Conservation (phyloP, 2,888 invertebrate species). For the Xiphydria camelus region DNA sequence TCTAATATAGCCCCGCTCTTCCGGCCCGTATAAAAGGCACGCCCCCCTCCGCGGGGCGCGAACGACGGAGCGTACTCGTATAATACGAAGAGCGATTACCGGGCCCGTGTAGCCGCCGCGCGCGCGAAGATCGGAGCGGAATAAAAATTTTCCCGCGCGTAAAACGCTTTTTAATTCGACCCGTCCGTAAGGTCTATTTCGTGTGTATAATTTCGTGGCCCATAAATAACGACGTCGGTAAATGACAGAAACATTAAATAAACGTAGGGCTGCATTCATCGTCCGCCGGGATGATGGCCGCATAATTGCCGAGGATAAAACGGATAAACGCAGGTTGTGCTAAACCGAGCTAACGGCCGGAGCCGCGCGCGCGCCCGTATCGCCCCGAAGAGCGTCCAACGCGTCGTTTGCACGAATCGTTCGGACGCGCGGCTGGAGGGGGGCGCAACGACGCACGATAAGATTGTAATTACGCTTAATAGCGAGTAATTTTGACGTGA, state of each 20-base stretch:
- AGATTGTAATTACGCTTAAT: constrained; percentile 31
- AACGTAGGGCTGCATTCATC: constrained; percentile 7
- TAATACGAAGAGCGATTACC: not conserved
- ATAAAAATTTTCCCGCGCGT: not conserved
- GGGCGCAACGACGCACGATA: constrained; percentile 17
- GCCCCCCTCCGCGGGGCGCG: not conserved
- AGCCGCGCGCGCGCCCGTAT: constrained; percentile 7
- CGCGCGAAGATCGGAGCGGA: too few species aligned
- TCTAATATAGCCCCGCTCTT: too few species aligned
- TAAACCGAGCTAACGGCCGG: constrained; percentile 26
- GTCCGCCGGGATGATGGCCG: constrained; percentile 29
- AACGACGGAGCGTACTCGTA: too few species aligned
- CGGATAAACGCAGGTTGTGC: constrained; percentile 31
- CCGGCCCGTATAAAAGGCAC: not conserved
- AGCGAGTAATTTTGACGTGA: constrained; percentile 20
- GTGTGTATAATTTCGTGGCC: constrained; percentile 13
- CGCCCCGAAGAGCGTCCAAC: constrained; percentile 23
- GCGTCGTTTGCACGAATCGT: constrained; percentile 13
- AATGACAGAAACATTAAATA: constrained; percentile 19
- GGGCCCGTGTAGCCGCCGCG: too few species aligned
- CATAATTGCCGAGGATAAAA: constrained; percentile 39
- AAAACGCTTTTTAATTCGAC: constrained; percentile 1
- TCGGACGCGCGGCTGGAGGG: constrained; percentile 12
- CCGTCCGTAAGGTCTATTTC: not conserved
- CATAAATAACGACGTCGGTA: constrained; percentile 5